A percentile compares a stretch with the other conserved stretches of the same genome.
Conservation (phyloP, 2,113 vertebrate genomes). For the Sphaerodactylus townsendi region DNA sequence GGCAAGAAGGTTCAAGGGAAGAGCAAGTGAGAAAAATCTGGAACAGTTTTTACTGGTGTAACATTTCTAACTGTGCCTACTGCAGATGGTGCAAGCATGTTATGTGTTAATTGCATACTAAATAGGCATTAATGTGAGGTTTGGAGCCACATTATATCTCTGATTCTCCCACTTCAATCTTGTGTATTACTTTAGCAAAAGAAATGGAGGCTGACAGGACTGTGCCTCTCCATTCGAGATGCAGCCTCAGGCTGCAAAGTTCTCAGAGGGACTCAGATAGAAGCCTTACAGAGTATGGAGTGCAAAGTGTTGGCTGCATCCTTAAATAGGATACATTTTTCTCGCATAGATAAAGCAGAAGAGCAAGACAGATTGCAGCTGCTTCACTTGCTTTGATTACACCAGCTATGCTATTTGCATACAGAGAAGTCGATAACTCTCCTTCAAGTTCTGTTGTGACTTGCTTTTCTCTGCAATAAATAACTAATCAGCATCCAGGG, state of each 20-base stretch:
- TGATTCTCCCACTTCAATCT: not conserved
- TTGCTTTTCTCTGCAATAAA: slow-evolving; percentile 29
- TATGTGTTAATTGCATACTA: not conserved
- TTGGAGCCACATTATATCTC: not conserved
- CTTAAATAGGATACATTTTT: slow-evolving; percentile 16
- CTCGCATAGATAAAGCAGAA: slow-evolving; percentile 16
- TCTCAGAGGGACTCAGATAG: not conserved
- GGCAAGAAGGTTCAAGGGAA: not conserved
- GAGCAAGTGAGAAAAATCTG: not conserved
- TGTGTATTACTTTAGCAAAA: not conserved
- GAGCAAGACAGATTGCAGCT: slow-evolving; percentile 27
- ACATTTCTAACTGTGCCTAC: not conserved
- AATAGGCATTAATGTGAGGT: not conserved
- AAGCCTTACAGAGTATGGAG: not conserved
- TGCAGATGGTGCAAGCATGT: not conserved
- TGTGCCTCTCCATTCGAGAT: not conserved
- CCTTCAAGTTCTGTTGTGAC: slow-evolving; percentile 26
- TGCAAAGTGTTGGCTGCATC: slow-evolving; percentile 7
- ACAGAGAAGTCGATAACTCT: slow-evolving; percentile 37
- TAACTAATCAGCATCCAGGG: slow-evolving; percentile 29
- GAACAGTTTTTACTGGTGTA: not conserved
- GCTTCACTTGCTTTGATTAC: slow-evolving; percentile 28
- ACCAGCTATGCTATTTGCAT: slow-evolving; percentile 27
- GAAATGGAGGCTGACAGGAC: not conserved
- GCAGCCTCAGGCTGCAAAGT: not conserved